Base-by-base conservation (phyloP, 1,140 invertebrate genomes). In the Wiebesia pumilae region DNA sequence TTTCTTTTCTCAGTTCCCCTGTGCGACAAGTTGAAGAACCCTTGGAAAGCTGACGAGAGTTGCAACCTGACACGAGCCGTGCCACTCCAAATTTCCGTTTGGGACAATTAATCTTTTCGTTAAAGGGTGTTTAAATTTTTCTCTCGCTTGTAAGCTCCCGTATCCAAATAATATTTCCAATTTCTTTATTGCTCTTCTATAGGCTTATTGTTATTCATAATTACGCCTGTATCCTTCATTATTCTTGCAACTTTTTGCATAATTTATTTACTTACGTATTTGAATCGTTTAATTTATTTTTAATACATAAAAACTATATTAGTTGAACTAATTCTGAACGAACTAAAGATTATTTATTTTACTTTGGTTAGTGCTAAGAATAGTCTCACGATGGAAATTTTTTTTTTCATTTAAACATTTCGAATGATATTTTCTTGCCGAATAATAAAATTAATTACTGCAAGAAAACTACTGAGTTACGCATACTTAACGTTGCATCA, bases 21-120 rank as follows among this genome's bases (percentile, higher is more conserved):
- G 14, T 30, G 38, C 43, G 83, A 84, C 51, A 82, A 77, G 71
- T 81, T 75, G 38, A 33, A 83, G 62, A 82, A 35, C 38, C 38
- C n/a, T 81, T n/a, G 35, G 27, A 85, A 67, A 78, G 43, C 51
- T 27, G 27, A 24, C 47, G 80, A 33, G 58, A 79, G 24, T 38
- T 38, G 87, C 82, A 84, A 85, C 78, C 33, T 75, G 71, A 77
- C 71, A 77, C 69, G 21, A 75, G 43, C 30, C 40, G n/a, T 14
- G 35, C 79, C 62, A n/a, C n/a, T 51, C 27, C 21, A 27, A 75
- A 58, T 75, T 62, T 58, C 82, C 43, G 30, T 43, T 84, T 54
- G 71, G n/a, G 43, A 33, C 16, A 77, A 77, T 77, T 54, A 27
- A 43, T 62, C 21, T 62, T 84, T 40, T 67, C 21, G 6, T 67